phyloP scores from a whole-genome alignment of 2,888 invertebrate species.

The Heliconius ismenius region DNA sequence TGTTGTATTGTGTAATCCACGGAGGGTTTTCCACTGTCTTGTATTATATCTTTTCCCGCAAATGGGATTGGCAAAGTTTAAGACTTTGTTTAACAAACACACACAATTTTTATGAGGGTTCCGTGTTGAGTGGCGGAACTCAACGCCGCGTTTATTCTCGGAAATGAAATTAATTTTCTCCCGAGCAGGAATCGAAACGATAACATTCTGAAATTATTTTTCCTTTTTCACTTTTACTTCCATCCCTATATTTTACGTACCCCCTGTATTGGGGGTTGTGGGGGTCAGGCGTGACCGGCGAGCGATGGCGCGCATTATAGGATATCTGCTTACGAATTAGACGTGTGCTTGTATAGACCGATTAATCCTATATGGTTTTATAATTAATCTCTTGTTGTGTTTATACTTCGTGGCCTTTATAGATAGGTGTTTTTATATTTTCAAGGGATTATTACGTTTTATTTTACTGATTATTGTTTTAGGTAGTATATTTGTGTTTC shows the following conservation, averaged over 20 bases:
- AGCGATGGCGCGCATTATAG: slow-evolving; percentile 42
- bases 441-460: not conserved
- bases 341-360: slow-evolving; percentile 11
- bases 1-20: not conserved
- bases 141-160: not conserved
- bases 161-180: too few relatives aligned
- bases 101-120: not conserved
- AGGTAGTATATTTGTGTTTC: not conserved
- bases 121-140: not conserved
- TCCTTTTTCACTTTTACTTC: not conserved
- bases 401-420: not conserved
- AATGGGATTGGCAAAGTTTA: not conserved
- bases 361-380: slow-evolving; percentile 19
- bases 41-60: not conserved
- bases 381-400: not conserved
- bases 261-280: slow-evolving; percentile 10
- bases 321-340: slow-evolving; percentile 40
- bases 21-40: not conserved
- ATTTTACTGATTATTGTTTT: not conserved
- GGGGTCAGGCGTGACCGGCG: slow-evolving; percentile 42
- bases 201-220: not conserved
- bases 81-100: not conserved
- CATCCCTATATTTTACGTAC: slow-evolving; percentile 24
- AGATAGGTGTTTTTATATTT: not conserved
- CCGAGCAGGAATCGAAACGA: too few relatives aligned